Evolutionary conservation across 2,888 invertebrate genomes (phyloP).

Genomic region (Eristalis tenax): DNA sequence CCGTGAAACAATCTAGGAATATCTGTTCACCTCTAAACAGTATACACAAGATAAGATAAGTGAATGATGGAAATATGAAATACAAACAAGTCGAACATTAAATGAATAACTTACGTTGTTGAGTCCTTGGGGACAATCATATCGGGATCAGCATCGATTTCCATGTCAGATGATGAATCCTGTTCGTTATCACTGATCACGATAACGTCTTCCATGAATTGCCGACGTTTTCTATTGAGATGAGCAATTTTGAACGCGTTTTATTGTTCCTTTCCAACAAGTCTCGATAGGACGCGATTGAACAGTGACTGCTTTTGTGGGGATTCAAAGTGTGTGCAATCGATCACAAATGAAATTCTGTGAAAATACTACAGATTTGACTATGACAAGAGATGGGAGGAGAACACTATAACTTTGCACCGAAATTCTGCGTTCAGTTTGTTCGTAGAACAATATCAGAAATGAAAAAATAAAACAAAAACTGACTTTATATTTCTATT

Average conservation of each 20-base stretch:
- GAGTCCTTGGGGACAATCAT: slow-evolving; percentile 75
- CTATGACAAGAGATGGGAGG: background rate
- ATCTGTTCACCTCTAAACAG: background rate
- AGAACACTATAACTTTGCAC: slow-evolving; percentile 18
- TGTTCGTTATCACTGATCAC: slow-evolving; percentile 75
- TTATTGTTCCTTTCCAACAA: background rate
- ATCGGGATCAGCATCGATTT: slow-evolving; percentile 73
- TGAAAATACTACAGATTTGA: background rate
- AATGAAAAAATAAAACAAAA: background rate
- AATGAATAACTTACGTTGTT: slow-evolving; percentile 73
- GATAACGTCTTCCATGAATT: slow-evolving; percentile 76
- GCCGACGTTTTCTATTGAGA: slow-evolving; percentile 61
- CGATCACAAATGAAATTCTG: background rate
- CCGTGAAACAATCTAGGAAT: background rate
- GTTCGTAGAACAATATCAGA: background rate
- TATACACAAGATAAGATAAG: background rate
- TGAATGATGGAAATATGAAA: background rate
- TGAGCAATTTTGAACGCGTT: slow-evolving; percentile 50
- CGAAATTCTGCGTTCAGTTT: background rate
- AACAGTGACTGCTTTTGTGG: background rate
- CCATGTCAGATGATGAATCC: slow-evolving; percentile 75
- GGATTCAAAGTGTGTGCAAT: background rate
- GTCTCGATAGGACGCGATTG: slow-evolving; percentile 30
- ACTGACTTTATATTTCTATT: background rate
- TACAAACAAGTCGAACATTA: background rate